phyloP scores from a whole-genome alignment of 2,113 vertebrate species.

The Neofelis nebulosa region DNA sequence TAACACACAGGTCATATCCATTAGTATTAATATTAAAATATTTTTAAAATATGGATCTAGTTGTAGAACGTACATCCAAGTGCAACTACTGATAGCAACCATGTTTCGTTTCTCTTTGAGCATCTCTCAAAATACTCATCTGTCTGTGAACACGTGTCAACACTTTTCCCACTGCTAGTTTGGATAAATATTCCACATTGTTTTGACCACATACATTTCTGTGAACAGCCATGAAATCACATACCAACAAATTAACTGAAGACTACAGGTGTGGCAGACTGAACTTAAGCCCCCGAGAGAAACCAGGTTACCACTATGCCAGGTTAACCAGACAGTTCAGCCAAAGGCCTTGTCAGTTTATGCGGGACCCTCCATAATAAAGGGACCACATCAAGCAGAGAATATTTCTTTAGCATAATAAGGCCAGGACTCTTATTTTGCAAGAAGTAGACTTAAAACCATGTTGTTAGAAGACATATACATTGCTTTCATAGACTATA shows the following conservation, averaged over 20 bases:
- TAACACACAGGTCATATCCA: not conserved
- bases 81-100: not conserved
- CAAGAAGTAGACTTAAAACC: not conserved
- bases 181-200: not conserved
- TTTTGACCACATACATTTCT: constrained; percentile 38
- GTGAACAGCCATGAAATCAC: constrained; percentile 39
- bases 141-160: constrained; percentile 20
- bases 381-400: not conserved
- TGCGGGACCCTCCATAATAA: not conserved
- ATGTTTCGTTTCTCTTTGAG: constrained; percentile 49
- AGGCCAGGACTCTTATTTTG: not conserved
- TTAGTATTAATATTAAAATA: constrained; percentile 15
- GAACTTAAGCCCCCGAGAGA: not conserved
- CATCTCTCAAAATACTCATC: constrained; percentile 12
- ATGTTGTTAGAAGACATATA: not conserved
- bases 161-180: not conserved
- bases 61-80: constrained; percentile 45
- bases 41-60: not conserved
- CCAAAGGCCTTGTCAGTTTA: not conserved
- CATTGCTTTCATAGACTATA: not conserved
- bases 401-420: not conserved
- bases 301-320: not conserved
- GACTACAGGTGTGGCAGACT: not conserved
- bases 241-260: not conserved
- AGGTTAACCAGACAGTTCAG: not conserved